A percentile compares a stretch with the other conserved stretches of the same genome.
Conservation (phyloP, 2,888 invertebrate genomes). For the Mythimna impura region DNA sequence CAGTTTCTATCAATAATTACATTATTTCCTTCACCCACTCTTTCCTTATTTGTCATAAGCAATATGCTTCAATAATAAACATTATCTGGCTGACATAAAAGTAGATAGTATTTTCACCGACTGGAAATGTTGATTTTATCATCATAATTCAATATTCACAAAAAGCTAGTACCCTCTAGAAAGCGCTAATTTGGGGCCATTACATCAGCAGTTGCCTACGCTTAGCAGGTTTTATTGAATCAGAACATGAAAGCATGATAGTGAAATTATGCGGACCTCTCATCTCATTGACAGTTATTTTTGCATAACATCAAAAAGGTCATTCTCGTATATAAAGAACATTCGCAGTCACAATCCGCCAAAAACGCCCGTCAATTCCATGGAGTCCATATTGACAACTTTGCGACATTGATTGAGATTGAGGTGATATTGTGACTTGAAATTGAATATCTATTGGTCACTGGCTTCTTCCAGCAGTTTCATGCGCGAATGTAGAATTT, state of each 20-base stretch:
- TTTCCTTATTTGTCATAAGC: slow-evolving; percentile 54
- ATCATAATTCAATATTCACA: slow-evolving; percentile 60
- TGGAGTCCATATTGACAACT: no score
- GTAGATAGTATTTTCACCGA: slow-evolving; percentile 60
- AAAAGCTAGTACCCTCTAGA: slow-evolving; percentile 54
- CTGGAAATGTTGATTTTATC: slow-evolving; percentile 56
- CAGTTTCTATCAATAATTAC: slow-evolving; percentile 54
- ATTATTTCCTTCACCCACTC: slow-evolving; percentile 51
- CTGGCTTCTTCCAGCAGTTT: no score
- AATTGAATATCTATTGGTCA: no score
- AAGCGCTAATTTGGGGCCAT: slow-evolving; percentile 54
- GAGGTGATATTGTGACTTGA: no score
- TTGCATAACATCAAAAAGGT: no score
- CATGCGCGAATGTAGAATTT: no score
- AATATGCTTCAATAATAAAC: slow-evolving; percentile 54
- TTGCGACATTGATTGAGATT: no score
- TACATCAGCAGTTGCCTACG: background rate
- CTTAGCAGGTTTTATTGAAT: slow-evolving; percentile 1
- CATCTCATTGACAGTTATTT: background rate
- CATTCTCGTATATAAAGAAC: no score
- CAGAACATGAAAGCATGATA: background rate
- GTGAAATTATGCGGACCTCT: background rate
- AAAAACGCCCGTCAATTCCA: no score
- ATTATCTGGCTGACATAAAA: slow-evolving; percentile 49
- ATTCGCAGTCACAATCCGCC: no score